phyloP scores from a whole-genome alignment of 2,797 vertebrate species.

The Gila robusta region DNA sequence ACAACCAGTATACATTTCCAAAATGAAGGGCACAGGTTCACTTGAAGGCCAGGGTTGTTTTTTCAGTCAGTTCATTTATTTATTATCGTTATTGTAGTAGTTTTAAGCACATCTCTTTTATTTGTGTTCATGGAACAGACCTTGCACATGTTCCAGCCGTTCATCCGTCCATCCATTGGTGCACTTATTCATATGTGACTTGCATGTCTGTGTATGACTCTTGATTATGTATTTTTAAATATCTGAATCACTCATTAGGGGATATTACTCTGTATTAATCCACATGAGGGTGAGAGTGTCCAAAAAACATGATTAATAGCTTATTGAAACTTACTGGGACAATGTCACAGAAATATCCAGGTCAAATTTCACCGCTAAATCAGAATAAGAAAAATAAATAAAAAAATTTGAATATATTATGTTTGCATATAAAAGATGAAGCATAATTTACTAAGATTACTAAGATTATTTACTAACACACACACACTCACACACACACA shows the following conservation, averaged over 20 bases:
- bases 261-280: not conserved
- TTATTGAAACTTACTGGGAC: not conserved
- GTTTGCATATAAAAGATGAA: not conserved
- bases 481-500: no score
- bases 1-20: conserved; percentile 18
- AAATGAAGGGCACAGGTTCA: conserved; percentile 32
- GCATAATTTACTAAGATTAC: not conserved
- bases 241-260: not conserved
- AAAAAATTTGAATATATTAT: not conserved
- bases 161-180: not conserved
- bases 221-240: conserved; percentile 5
- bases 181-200: conserved; percentile 34
- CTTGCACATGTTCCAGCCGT: conserved; percentile 27
- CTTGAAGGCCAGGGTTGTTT: conserved; percentile 18
- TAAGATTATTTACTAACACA: no score
- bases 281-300: not conserved
- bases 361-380: not conserved
- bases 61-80: not conserved
- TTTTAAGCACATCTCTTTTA: conserved; percentile 59
- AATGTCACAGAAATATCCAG: not conserved
- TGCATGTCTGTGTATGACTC: conserved; percentile 17
- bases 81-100: not conserved
- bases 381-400: not conserved
- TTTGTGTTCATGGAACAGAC: conserved; percentile 48
- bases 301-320: not conserved